Base-by-base conservation (phyloP, 2,797 vertebrate species). In the Acipenser transmontanus region DNA sequence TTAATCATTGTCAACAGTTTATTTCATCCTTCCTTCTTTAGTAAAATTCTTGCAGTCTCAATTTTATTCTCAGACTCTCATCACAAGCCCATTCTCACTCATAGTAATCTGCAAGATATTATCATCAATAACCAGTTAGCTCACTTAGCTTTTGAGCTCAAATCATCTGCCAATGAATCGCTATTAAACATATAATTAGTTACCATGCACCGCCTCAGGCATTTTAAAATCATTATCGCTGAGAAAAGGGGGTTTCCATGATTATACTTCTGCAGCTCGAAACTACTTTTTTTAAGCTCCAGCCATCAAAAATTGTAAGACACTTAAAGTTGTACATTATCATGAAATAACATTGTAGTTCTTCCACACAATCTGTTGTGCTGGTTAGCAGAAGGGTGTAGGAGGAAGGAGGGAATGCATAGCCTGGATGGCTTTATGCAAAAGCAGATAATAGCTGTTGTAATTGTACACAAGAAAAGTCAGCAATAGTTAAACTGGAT, bases 71-170 rank as follows among this genome's bases (percentile, higher is more conserved):
- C 34, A 9, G 51, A 34, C 34, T 34, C 34, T 34, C 34, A 34
- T 34, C 34, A 34, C 34, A 34, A 34, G 4, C 34, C 4, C 34
- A 34, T 34, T 34, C 3, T 34, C 34, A 34, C 34, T 34, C 34
- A 34, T 34, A 3, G 68, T 76, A 74, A 62, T 76, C 77, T 84
- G 51, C 66, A 65, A 65, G 65, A 81, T 76, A 69, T 74, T 80
- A 81, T 75, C 74, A 76, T 34, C 34, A 34, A 34, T 87, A 87
- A 88, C 87, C 84, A 82, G 83, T 87, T 88, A 80, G 82, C 77
- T 78, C 78, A 78, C 54, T 62, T 57, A 73, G 75, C 72, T 70
- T 71, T 69, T 70, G 63, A 69, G 70, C 73, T 70, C 65, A 70
- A 77, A 61, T 61, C 78, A 80, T 69, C 76, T 64, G 65, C 67